phyloP scores from a whole-genome alignment of 2,888 invertebrate genomes.

The Lumbricus terrestris region DNA sequence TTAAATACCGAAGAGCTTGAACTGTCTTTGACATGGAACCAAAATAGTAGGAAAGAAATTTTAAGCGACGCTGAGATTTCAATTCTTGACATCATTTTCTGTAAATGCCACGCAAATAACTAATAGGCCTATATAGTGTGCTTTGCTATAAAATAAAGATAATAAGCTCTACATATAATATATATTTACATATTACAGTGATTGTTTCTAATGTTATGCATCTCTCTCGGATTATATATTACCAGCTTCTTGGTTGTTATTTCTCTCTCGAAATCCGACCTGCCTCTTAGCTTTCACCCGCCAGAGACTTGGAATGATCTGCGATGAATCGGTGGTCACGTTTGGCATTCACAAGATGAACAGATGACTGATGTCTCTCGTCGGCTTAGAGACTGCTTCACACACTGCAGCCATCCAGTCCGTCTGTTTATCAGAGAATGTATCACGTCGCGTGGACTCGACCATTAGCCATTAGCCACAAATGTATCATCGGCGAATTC shows the following conservation, averaged over 20 bases:
- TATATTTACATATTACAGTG: too few relatives aligned
- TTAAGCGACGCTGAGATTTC: too few relatives aligned
- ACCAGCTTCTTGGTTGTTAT: too few relatives aligned
- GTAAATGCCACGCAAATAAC: too few relatives aligned
- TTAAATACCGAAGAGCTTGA: too few relatives aligned
- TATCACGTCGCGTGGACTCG: background rate
- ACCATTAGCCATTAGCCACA: background rate
- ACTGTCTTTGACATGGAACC: too few relatives aligned
- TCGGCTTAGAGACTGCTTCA: background rate
- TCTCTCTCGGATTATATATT: background rate
- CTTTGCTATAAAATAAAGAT: too few relatives aligned
- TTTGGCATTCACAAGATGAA: background rate
- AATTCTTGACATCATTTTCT: too few relatives aligned
- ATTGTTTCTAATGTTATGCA: background rate
- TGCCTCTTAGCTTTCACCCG: background rate
- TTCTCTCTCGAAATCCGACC: too few relatives aligned
- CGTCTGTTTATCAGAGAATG: background rate
- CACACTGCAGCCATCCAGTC: background rate
- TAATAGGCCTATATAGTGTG: too few relatives aligned
- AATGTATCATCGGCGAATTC: background rate
- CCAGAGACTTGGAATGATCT: background rate
- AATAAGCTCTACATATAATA: too few relatives aligned
- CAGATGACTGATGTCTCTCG: background rate
- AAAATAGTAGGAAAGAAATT: too few relatives aligned
- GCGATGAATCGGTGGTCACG: background rate